These are phyloP conservation scores for Scotopteryx bipunctaria DNA, from an alignment of 2,888 invertebrate species.

Conservation along the genomic window DNA sequence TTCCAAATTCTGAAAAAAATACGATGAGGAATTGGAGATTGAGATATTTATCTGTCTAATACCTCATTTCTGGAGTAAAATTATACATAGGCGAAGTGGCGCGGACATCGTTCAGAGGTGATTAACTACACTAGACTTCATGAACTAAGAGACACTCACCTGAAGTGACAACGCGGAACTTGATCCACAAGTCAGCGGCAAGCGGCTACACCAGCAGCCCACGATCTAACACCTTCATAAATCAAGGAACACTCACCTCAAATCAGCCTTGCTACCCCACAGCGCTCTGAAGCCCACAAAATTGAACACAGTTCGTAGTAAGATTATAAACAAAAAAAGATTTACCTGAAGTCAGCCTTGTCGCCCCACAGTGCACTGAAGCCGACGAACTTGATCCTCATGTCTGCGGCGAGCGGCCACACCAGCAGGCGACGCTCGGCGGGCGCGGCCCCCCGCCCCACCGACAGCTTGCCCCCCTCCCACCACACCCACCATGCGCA, in stretches of 20 bases:
- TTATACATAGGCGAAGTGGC: too few species aligned
- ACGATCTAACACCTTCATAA: too few species aligned
- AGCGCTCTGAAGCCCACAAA: constrained; percentile 85
- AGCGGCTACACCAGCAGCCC: too few species aligned
- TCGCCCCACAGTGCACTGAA: constrained; percentile 86
- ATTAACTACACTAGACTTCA: too few species aligned
- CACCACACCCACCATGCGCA: constrained; percentile 88
- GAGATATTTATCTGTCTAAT: too few species aligned
- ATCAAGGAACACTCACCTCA: too few species aligned
- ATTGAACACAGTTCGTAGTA: too few species aligned
- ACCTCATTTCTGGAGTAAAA: too few species aligned
- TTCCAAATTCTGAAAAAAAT: constrained; percentile 84
- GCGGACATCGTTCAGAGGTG: neutral
- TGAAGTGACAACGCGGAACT: too few species aligned
- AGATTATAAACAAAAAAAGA: too few species aligned
- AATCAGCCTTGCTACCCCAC: constrained; percentile 86
- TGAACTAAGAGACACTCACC: constrained; percentile 56
- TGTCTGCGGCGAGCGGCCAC: constrained; percentile 84
- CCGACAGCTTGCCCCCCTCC: constrained; percentile 83
- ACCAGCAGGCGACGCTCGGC: constrained; percentile 82
- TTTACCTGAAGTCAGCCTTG: constrained; percentile 85
- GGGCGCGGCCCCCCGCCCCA: constrained; percentile 83
- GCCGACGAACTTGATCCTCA: constrained; percentile 84
- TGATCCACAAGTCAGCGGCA: too few species aligned
- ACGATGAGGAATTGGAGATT: neutral